Evolutionary conservation across 2,797 vertebrate genomes (phyloP), one percentile per base, ranked within the genome.

Genomic region (Tachyglossus aculeatus): DNA sequence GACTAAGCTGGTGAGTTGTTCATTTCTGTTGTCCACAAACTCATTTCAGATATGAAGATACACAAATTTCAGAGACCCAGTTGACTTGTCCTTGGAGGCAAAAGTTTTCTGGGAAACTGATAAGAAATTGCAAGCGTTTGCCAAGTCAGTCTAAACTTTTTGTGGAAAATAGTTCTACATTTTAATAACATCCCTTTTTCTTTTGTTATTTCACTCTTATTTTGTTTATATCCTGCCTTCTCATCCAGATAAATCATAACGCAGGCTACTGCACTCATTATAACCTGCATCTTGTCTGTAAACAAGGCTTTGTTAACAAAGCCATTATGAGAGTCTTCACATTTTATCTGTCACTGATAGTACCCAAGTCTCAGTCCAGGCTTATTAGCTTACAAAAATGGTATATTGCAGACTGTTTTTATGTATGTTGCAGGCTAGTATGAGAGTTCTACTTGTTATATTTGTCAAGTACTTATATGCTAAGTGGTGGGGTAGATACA

Each of bases 121-220:
- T 76, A 77, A 80, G 54, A 59, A 58, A 89, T 62, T 78, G n/a
- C 75, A 81, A 88, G 54, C 24, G 53, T 74, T 77, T 78, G 75
- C 76, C 80, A 86, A 5, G 85, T 88, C 84, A 72, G 68, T 76
- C 59, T 79, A 56, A 88, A 83, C 63, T 58, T 83, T 89, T 83
- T 58, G 68, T 75, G 58, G 77, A 57, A 85, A 83, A 76, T 44
- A 64, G 31, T 47, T 54, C 63, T 50, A 52, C 39, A 37, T 77
- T 87, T 85, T 83, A 66, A 70, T 75, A 86, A 88, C 75, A 61
- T 75, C 51, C 33, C 25, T 74, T 69, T 75, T 47, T 51, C 81
- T 88, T 82, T 76, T 90, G 81, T 86, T 80, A 74, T 83, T 83
- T 91, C 81, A 79, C 52, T 76, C 74, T 83, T 2, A 0, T 89